These are phyloP conservation scores for Myzus persicae DNA, from an alignment of 1,140 invertebrate species.

Conservation along the genomic window DNA sequence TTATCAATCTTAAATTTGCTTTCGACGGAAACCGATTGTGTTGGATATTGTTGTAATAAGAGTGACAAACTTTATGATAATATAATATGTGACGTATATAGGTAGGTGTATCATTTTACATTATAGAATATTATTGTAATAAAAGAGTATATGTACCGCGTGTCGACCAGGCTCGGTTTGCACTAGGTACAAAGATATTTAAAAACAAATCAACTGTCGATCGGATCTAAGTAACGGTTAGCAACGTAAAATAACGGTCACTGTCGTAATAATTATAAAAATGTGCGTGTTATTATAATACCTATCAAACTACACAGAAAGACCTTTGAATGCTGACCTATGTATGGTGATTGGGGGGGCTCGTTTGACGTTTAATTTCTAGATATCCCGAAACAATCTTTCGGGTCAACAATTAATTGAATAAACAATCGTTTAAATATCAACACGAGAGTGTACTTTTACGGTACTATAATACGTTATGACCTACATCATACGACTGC, in stretches of 20 bases:
- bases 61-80: neutral
- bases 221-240: neutral
- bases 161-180: neutral
- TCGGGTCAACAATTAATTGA: neutral
- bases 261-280: neutral
- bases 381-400: neutral
- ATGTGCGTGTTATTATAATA: neutral
- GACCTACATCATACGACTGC: neutral
- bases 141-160: neutral
- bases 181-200: neutral
- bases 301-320: neutral
- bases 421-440: neutral
- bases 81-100: neutral
- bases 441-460: neutral
- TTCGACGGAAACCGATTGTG: neutral
- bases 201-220: neutral
- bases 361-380: neutral
- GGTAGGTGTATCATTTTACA: neutral
- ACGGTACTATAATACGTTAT: neutral
- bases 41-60: neutral
- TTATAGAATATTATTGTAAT: neutral
- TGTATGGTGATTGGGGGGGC: neutral
- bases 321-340: neutral
- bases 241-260: neutral
- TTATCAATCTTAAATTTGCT: neutral